Percentiles rank a stretch among this genome's conserved stretches.
Conservation (phyloP, 1,140 invertebrate genomes). For the Dinoponera quadriceps region DNA sequence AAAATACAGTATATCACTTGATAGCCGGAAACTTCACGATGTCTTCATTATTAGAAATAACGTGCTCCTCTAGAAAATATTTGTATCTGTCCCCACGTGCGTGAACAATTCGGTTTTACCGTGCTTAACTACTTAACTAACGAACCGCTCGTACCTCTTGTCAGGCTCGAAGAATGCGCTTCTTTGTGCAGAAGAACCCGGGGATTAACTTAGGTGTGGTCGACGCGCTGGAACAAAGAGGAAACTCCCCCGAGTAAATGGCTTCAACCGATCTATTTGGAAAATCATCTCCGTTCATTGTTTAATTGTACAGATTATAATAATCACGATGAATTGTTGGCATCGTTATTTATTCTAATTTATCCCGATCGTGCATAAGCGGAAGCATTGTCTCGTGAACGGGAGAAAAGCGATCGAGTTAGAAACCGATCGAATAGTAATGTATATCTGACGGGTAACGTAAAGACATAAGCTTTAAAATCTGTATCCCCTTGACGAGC, state of each 20-base stretch:
- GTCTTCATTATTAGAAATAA: background rate
- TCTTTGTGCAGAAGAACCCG: background rate
- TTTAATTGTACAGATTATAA: constrained; percentile 69
- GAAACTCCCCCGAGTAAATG: background rate
- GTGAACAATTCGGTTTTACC: constrained; percentile 1
- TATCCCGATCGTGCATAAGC: constrained; percentile 61
- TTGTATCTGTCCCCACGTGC: background rate
- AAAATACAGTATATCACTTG: too few species aligned
- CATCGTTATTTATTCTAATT: constrained; percentile 72
- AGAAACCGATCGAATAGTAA: constrained; percentile 48
- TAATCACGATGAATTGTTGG: constrained; percentile 60
- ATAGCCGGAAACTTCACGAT: background rate
- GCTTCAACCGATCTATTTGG: background rate
- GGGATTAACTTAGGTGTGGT: constrained; percentile 46
- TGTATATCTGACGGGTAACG: constrained; percentile 53
- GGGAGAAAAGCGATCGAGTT: constrained; percentile 25
- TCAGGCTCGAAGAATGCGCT: background rate
- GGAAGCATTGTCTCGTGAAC: constrained; percentile 61
- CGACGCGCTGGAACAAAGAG: background rate
- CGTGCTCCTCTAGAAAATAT: background rate
- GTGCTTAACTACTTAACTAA: background rate
- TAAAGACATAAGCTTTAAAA: constrained; percentile 43
- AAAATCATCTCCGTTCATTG: constrained; percentile 39
- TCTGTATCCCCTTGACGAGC: constrained; percentile 74
- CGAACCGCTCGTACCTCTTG: background rate